A percentile compares a stretch with the other conserved stretches of the same genome.
phyloP scores from a whole-genome alignment of 2,888 invertebrate genomes.

The Thysanoteuthis rhombus region DNA sequence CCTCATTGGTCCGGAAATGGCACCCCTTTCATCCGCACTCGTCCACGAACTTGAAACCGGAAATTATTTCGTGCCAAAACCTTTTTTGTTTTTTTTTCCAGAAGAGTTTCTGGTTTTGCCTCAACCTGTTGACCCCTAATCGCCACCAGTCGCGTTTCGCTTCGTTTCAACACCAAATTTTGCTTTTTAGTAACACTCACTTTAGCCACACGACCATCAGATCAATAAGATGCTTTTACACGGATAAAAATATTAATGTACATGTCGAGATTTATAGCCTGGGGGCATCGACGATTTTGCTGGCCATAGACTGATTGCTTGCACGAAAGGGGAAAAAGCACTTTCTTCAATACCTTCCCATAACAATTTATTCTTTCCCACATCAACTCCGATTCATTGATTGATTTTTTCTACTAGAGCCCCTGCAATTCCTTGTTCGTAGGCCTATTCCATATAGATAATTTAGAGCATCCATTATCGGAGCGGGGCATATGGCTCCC shows the following conservation, averaged over 20 bases:
- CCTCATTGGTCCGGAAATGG: not conserved
- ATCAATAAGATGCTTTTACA: not conserved
- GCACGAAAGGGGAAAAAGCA: no score
- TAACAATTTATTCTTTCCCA: no score
- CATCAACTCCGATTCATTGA: no score
- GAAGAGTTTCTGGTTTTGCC: not conserved
- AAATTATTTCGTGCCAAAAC: not conserved
- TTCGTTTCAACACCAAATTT: not conserved
- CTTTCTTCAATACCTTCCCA: no score
- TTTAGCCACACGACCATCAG: not conserved
- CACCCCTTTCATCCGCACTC: not conserved
- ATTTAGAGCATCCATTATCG: no score
- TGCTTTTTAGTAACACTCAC: not conserved
- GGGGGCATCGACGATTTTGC: no score
- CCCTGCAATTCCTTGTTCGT: no score
- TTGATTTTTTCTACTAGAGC: no score
- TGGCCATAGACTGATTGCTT: no score
- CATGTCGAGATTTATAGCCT: no score
- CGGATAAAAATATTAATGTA: not conserved
- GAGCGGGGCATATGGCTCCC: no score
- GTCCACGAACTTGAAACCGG: not conserved
- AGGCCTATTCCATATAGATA: no score
- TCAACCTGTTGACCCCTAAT: not conserved
- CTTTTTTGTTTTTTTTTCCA: not conserved
- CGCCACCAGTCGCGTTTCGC: not conserved